A percentile compares a stretch with the other conserved stretches of the same genome.
phyloP scores from a whole-genome alignment of 2,888 invertebrate species.

The Serrognathus titanus region DNA sequence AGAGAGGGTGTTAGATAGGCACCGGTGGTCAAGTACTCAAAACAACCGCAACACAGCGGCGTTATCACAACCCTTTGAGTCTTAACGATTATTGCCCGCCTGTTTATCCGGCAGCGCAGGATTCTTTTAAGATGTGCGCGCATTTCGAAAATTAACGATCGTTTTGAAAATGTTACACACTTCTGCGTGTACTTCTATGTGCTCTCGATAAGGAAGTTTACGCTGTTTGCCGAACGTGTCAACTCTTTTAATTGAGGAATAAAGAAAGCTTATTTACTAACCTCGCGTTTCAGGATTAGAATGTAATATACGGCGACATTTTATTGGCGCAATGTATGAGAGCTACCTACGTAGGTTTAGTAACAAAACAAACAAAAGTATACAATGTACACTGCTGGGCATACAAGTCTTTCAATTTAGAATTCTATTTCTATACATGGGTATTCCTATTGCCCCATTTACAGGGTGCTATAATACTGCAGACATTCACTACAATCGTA shows the following conservation, averaged over 20 bases:
- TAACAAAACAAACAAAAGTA: too few relatives aligned
- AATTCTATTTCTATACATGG: too few relatives aligned
- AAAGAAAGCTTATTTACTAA: neutral
- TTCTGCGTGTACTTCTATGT: neutral
- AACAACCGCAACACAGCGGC: conserved; percentile 26
- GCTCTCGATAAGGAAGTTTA: neutral
- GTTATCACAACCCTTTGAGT: conserved; percentile 24
- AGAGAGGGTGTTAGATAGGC: conserved; percentile 18
- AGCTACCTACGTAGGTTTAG: too few relatives aligned
- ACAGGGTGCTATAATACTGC: too few relatives aligned
- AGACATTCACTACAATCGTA: too few relatives aligned
- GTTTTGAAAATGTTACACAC: conserved; percentile 17
- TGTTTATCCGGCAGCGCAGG: conserved; percentile 22
- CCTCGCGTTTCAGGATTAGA: neutral
- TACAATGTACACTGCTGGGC: too few relatives aligned
- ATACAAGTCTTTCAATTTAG: too few relatives aligned
- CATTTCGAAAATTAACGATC: conserved; percentile 18
- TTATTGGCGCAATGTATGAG: too few relatives aligned
- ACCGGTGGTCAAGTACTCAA: conserved; percentile 27
- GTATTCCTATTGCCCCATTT: too few relatives aligned
- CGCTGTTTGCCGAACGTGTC: neutral
- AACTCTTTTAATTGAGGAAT: neutral
- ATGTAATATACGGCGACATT: neutral
- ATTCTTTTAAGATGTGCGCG: conserved; percentile 10
- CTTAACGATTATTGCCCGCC: conserved; percentile 26